phyloP scores from a whole-genome alignment of 2,797 vertebrate species.

The Gambelia wislizenii region DNA sequence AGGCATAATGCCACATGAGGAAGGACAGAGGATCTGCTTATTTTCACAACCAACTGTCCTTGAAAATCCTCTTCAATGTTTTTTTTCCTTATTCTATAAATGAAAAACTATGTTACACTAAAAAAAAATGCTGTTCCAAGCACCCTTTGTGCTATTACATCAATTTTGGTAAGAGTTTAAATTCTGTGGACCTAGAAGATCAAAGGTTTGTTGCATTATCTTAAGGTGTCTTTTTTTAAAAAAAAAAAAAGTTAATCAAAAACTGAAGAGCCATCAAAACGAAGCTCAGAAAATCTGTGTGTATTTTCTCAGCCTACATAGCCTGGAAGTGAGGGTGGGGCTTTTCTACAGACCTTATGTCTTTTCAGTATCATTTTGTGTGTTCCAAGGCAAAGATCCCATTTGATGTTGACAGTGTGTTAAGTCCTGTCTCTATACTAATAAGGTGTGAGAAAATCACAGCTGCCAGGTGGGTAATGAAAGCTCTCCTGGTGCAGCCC shows the following conservation, averaged over 20 bases:
- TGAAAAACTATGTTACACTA: slow-evolving; percentile 27
- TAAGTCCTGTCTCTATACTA: too few relatives aligned
- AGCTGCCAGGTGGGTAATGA: too few relatives aligned
- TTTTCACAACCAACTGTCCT: slow-evolving; percentile 41
- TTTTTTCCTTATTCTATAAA: slow-evolving; percentile 13
- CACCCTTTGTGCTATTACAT: slow-evolving; percentile 19
- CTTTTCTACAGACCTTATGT: background rate
- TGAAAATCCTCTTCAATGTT: slow-evolving; percentile 36
- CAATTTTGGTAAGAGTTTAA: slow-evolving; percentile 41
- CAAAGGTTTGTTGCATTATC: slow-evolving; percentile 30
- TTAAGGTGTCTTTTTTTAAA: slow-evolving; percentile 57
- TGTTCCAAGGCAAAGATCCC: background rate
- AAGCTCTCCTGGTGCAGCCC: too few relatives aligned
- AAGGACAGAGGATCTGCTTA: background rate
- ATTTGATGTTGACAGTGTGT: too few relatives aligned
- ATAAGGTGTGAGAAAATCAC: too few relatives aligned
- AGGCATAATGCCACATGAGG: slow-evolving; percentile 3
- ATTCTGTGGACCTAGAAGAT: slow-evolving; percentile 30
- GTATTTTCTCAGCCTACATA: background rate
- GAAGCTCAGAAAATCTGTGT: background rate
- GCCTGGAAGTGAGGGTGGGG: background rate
- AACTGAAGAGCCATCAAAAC: slow-evolving; percentile 34
- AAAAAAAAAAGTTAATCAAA: slow-evolving; percentile 19
- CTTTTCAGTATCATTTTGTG: slow-evolving; percentile 8
- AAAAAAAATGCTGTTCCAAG: slow-evolving; percentile 40